Percentiles rank a stretch among this genome's conserved stretches.
Conservation (phyloP, 2,888 invertebrate species). For the Cyrtodaria siliqua region DNA sequence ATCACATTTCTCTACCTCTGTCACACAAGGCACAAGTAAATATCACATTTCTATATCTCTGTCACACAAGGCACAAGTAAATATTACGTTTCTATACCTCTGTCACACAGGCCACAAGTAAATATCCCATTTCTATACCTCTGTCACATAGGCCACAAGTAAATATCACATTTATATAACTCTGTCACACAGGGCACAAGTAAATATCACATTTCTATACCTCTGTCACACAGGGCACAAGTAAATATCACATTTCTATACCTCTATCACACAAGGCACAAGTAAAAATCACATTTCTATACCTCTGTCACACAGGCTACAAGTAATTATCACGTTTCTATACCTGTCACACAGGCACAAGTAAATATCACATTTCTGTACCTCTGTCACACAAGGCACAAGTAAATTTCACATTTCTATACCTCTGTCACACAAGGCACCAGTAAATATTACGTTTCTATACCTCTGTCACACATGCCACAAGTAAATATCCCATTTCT, state of each 20-base stretch:
- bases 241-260: conserved; percentile 65
- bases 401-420: conserved; percentile 65
- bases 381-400: no score
- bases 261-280: no score
- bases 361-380: conserved; percentile 65
- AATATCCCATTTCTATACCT: conserved; percentile 22
- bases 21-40: conserved; percentile 87
- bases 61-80: conserved; percentile 87
- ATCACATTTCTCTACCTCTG: neutral
- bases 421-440: no score
- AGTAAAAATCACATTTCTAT: conserved; percentile 66
- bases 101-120: conserved; percentile 87
- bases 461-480: no score
- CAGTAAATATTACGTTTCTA: conserved; percentile 69
- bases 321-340: conserved; percentile 69
- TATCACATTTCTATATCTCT: conserved; percentile 1
- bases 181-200: conserved; percentile 88
- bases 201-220: conserved; percentile 56
- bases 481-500: no score
- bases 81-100: conserved; percentile 7
- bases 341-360: no score
- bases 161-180: conserved; percentile 31
- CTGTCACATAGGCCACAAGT: conserved; percentile 87
- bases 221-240: conserved; percentile 88
- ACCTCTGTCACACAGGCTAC: no score